These are phyloP conservation scores for Etheostoma spectabile DNA, from an alignment of 2,113 vertebrate species.

Conservation along the genomic window DNA sequence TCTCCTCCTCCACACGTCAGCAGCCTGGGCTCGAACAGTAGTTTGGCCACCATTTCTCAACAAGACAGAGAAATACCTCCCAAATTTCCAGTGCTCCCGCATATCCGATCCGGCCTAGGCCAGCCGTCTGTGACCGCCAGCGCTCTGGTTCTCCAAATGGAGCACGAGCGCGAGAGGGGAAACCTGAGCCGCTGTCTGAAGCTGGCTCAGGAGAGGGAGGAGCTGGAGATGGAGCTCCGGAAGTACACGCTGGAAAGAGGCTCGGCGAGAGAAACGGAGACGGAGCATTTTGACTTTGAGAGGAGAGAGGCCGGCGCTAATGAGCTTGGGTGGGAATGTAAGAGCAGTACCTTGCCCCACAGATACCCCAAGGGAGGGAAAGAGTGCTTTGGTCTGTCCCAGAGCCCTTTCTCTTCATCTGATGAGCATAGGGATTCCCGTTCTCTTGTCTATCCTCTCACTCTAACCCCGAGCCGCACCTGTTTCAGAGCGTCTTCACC, in stretches of 20 bases:
- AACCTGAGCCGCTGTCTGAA: constrained; percentile 84
- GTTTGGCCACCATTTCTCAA: constrained; percentile 53
- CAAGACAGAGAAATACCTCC: constrained; percentile 41
- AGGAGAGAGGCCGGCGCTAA: background rate
- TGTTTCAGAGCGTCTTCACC: background rate
- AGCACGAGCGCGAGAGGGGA: constrained; percentile 83
- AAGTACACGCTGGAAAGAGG: constrained; percentile 68
- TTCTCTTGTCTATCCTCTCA: constrained; percentile 59
- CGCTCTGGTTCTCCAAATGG: constrained; percentile 85
- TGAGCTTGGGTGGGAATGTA: constrained; percentile 60
- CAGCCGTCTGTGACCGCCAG: constrained; percentile 70
- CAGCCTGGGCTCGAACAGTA: constrained; percentile 70
- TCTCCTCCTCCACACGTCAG: constrained; percentile 58
- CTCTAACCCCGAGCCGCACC: constrained; percentile 29
- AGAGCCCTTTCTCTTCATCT: constrained; percentile 58
- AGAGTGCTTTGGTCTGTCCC: constrained; percentile 39
- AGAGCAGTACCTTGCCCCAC: constrained; percentile 65
- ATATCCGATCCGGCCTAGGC: constrained; percentile 53
- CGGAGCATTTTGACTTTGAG: constrained; percentile 11
- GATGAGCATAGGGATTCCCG: constrained; percentile 67
- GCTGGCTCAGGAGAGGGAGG: constrained; percentile 83
- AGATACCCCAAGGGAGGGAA: constrained; percentile 38
- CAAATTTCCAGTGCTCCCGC: constrained; percentile 72
- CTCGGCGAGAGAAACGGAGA: constrained; percentile 30
- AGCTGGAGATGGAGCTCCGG: constrained; percentile 79